Conservation (phyloP, 2,888 invertebrate species). For the Nemotelus pantherinus region DNA sequence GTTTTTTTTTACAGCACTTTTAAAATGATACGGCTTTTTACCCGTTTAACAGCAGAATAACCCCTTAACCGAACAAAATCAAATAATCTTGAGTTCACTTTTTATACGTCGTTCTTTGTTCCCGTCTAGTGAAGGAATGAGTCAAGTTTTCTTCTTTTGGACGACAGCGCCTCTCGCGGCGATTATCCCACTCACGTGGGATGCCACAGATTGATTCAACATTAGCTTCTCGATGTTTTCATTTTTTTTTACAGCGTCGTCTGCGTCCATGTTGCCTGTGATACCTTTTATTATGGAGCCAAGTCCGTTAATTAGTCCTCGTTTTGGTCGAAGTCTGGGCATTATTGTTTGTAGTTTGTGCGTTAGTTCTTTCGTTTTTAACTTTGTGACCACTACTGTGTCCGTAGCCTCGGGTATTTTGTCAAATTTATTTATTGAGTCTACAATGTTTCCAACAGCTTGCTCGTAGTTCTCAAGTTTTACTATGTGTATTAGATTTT, state of each 20-base stretch:
- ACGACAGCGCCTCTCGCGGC: no score
- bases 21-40: no score
- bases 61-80: no score
- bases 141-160: no score
- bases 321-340: slow-evolving; percentile 25
- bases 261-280: slow-evolving; percentile 38
- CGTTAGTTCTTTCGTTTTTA: slow-evolving; percentile 35
- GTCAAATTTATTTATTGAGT: neutral
- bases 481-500: neutral
- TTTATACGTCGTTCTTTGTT: no score
- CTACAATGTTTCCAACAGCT: neutral
- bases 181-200: no score
- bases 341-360: slow-evolving; percentile 19
- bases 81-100: no score
- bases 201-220: no score
- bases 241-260: slow-evolving; percentile 36
- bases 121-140: no score
- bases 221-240: slow-evolving; percentile 17
- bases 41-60: no score
- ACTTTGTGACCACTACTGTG: neutral
- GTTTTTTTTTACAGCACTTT: no score
- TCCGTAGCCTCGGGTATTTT: neutral
- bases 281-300: slow-evolving; percentile 37
- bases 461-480: neutral
- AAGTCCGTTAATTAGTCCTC: slow-evolving; percentile 36